phyloP scores from a whole-genome alignment of 2,888 invertebrate species.

The Leptopilina syphax region DNA sequence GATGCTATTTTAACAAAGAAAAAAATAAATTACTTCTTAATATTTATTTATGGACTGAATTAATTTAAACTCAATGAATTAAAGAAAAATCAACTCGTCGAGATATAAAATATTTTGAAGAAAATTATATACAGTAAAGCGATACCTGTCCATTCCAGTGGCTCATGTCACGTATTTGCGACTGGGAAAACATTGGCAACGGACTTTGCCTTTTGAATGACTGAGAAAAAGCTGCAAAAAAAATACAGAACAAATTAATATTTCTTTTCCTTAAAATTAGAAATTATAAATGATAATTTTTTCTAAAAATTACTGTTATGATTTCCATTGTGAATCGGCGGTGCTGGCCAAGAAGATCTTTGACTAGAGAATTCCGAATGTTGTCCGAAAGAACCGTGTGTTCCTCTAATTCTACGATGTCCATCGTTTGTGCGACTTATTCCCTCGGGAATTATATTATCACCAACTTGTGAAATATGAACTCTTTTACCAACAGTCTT shows the following conservation, averaged over 20 bases:
- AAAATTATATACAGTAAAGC: conserved; percentile 30
- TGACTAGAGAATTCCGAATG: conserved; percentile 63
- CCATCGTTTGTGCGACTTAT: conserved; percentile 62
- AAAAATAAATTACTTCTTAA: background rate
- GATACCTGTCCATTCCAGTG: conserved; percentile 70
- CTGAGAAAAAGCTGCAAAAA: conserved; percentile 60
- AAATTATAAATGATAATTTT: conserved; percentile 34
- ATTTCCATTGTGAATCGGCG: conserved; percentile 62
- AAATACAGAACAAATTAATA: conserved; percentile 24
- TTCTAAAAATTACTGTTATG: conserved; percentile 45
- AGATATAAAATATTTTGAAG: background rate
- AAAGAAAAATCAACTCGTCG: background rate
- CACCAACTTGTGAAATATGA: conserved; percentile 65
- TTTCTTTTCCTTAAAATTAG: too few species aligned
- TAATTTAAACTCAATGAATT: background rate
- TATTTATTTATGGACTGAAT: background rate
- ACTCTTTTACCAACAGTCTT: conserved; percentile 64
- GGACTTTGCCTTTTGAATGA: conserved; percentile 71
- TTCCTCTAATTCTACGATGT: conserved; percentile 62
- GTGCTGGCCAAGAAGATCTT: conserved; percentile 60
- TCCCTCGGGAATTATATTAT: conserved; percentile 54
- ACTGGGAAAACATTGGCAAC: conserved; percentile 66
- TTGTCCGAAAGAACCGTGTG: conserved; percentile 65
- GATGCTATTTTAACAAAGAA: conserved; percentile 56
- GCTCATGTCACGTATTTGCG: conserved; percentile 62